Evolutionary conservation across 2,888 invertebrate species (phyloP), one percentile per base, ranked within the genome.

Genomic region (Tachina grossa): DNA sequence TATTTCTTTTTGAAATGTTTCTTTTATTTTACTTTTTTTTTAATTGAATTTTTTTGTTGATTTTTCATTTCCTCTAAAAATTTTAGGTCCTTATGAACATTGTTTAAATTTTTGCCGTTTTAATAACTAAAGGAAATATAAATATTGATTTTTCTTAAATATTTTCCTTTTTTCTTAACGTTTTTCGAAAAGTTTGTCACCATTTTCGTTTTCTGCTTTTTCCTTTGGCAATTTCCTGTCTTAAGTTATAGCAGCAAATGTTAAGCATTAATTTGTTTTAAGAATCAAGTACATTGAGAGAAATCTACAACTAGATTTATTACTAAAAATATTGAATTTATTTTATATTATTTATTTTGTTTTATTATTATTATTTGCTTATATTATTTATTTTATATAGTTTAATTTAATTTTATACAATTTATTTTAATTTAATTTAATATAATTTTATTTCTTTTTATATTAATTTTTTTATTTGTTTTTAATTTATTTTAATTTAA

Each of bases 221-320:
- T 14, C 1, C 63, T 83, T 83, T n/a, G 16, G 66, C 59, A 80
- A 80, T 80, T 80, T 84, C 80, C 76, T 76, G 74, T 75, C 6
- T 53, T 31, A 31, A 61, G 57, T 57, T 72, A 55, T 14, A 66
- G n/a, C 49, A 69, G 41, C 11, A 49, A 80, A 77, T 77, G 77
- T 77, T 80, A 80, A 80, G 80, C 61, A 55, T 74, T 8, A 75
- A 74, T 51, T 10, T 47, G 9, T 51, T 61, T 10, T 49, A 51
- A 6, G 9, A 59, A 47, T 39, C n/a, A 53, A 63, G 51, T 61
- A 55, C 75, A 75, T 16, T 3, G 19, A 53, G 3, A 43, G 9
- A 65, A 75, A 53, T 53, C 53, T n/a, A 1, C 6, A 57, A 22
- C 8, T n/a, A 66, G n/a, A 47, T 16, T 43, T 19, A 31, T 31